Percentiles rank a stretch among this genome's conserved stretches.
Conservation (phyloP, 2,888 invertebrate species). For the Hirudinaria manillensis region DNA sequence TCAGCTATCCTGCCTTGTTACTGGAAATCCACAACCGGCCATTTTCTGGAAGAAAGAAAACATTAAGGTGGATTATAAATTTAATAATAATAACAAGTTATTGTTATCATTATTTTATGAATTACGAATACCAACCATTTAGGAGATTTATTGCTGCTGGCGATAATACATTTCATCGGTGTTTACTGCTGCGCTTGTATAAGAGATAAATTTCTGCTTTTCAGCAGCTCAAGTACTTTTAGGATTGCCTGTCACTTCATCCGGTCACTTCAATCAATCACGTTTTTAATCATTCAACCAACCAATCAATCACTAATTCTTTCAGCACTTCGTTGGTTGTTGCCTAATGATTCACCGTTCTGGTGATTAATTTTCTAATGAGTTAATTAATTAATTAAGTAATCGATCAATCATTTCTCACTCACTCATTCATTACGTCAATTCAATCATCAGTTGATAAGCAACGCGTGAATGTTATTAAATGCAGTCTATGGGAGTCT, state of each 20-base stretch:
- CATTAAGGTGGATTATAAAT: slow-evolving; percentile 25
- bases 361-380: too few relatives aligned
- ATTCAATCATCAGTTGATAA: too few relatives aligned
- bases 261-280: too few relatives aligned
- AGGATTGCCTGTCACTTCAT: neutral
- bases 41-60: slow-evolving; percentile 41
- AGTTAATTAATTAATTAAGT: too few relatives aligned
- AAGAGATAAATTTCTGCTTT: neutral
- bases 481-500: too few relatives aligned
- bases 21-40: slow-evolving; percentile 40
- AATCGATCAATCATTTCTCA: too few relatives aligned
- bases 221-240: neutral
- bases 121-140: neutral
- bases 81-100: neutral
- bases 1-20: slow-evolving; percentile 56
- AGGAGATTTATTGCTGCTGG: neutral
- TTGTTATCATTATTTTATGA: neutral
- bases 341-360: too few relatives aligned
- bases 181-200: neutral
- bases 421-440: too few relatives aligned
- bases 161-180: neutral
- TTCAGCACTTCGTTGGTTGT: too few relatives aligned
- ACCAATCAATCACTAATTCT: too few relatives aligned
- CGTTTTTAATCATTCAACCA: too few relatives aligned
- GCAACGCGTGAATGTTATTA: too few relatives aligned